phyloP scores from a whole-genome alignment of 2,113 vertebrate genomes.

The Phrynosoma blainvillii region DNA sequence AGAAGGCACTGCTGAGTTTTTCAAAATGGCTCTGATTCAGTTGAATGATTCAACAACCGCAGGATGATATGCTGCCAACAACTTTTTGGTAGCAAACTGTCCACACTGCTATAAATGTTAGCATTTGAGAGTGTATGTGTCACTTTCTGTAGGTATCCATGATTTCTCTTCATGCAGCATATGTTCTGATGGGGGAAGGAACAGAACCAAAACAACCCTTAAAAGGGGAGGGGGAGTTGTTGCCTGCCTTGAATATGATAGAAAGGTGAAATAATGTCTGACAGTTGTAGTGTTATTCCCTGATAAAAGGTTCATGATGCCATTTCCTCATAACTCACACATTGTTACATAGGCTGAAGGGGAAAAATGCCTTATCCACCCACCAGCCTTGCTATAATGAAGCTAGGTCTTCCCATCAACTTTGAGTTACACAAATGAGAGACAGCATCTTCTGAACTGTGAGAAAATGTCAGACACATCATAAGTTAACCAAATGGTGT shows the following conservation, averaged over 20 bases:
- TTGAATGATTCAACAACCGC: constrained; percentile 77
- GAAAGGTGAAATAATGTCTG: constrained; percentile 50
- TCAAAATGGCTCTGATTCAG: constrained; percentile 82
- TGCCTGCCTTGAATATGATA: constrained; percentile 24
- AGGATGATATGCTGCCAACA: constrained; percentile 72
- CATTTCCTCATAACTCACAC: constrained; percentile 53
- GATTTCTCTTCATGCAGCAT: constrained; percentile 51
- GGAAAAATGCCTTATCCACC: constrained; percentile 40
- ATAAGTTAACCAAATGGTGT: constrained; percentile 53
- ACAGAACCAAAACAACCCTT: background rate
- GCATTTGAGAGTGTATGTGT: constrained; percentile 70
- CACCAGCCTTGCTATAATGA: constrained; percentile 67
- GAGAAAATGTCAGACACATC: constrained; percentile 55
- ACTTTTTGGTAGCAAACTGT: constrained; percentile 68
- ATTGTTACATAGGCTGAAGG: constrained; percentile 35
- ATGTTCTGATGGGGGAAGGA: background rate
- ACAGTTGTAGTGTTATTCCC: constrained; percentile 53
- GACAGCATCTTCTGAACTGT: constrained; percentile 58
- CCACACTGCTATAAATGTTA: constrained; percentile 71
- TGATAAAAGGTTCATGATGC: constrained; percentile 27
- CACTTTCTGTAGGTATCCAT: constrained; percentile 36
- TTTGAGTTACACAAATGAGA: constrained; percentile 59
- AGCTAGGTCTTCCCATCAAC: constrained; percentile 55
- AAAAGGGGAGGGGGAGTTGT: background rate
- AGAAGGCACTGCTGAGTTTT: constrained; percentile 81